phyloP scores from a whole-genome alignment of 2,113 vertebrate species.

The Hiodon tergisus region DNA sequence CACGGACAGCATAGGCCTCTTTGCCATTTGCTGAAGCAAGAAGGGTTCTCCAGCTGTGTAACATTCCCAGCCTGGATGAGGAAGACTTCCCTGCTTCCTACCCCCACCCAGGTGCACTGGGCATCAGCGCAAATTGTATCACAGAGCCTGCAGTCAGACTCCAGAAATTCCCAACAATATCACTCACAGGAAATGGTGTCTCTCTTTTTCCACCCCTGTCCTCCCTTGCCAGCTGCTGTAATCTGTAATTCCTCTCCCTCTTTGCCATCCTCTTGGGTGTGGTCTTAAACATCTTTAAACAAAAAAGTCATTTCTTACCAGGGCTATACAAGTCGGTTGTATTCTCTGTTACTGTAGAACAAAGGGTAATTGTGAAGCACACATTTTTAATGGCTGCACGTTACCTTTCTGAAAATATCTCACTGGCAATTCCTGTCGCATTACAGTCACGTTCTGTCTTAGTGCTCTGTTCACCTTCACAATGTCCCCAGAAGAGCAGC shows the following conservation, averaged over 20 bases:
- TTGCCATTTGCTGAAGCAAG: conserved; percentile 24
- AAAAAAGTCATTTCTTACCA: too few relatives aligned
- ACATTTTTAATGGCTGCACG: not conserved
- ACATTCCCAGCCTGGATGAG: conserved; percentile 35
- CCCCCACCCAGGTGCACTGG: not conserved
- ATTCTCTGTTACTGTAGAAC: too few relatives aligned
- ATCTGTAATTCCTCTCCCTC: conserved; percentile 33
- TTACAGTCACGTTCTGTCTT: conserved; percentile 28
- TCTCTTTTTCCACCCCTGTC: too few relatives aligned
- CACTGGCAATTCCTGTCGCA: not conserved
- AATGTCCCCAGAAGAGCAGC: conserved; percentile 25
- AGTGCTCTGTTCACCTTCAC: conserved; percentile 32
- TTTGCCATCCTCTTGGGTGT: conserved; percentile 27
- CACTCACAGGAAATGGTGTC: too few relatives aligned
- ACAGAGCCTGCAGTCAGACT: too few relatives aligned
- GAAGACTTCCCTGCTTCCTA: conserved; percentile 21
- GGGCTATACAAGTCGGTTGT: too few relatives aligned
- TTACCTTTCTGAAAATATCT: not conserved
- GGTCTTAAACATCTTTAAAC: conserved; percentile 31
- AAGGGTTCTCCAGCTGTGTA: conserved; percentile 36
- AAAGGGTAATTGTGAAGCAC: too few relatives aligned
- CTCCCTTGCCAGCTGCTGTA: conserved; percentile 30
- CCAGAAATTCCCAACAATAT: too few relatives aligned
- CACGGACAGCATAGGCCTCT: conserved; percentile 39
- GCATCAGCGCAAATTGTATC: too few relatives aligned